Percentiles rank a stretch among this genome's conserved stretches.
Conservation (phyloP, 35 echinoderm and acorn worm species). For the Diadema setosum region DNA sequence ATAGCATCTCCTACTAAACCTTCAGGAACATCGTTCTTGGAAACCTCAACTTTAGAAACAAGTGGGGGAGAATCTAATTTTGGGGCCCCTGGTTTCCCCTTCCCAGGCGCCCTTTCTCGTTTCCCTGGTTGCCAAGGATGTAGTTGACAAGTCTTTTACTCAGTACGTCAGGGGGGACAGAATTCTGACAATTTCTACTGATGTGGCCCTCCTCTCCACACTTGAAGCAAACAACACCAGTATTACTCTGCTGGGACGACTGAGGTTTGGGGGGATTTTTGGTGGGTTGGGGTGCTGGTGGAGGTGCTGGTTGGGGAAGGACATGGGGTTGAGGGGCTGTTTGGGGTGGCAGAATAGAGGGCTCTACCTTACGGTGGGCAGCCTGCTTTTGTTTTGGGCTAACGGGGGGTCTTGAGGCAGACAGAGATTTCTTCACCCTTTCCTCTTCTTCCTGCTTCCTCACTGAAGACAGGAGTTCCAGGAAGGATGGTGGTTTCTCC, state of each 20-base stretch:
- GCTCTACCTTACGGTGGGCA: not conserved
- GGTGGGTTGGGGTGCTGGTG: not conserved
- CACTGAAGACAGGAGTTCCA: not conserved
- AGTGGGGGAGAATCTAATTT: too few relatives aligned
- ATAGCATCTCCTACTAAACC: constrained; percentile 48
- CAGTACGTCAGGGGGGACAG: not conserved
- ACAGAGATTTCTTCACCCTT: not conserved
- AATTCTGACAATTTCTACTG: constrained; percentile 3
- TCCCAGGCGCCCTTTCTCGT: constrained; percentile 18
- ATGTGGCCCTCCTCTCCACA: constrained; percentile 67
- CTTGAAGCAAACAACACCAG: constrained; percentile 35
- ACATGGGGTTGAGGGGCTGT: too few relatives aligned
- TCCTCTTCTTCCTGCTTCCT: constrained; percentile 38
- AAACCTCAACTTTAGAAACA: not conserved
- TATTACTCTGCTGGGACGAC: not conserved
- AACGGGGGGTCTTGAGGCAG: not conserved
- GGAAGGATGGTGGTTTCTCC: constrained; percentile 19
- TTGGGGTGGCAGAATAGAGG: not conserved
- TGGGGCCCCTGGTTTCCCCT: constrained; percentile 31
- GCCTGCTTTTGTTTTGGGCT: not conserved
- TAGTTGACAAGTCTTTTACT: constrained; percentile 45
- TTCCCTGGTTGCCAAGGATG: constrained; percentile 36
- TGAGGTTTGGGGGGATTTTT: too few relatives aligned
- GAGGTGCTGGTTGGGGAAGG: too few relatives aligned
- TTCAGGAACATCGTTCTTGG: constrained; percentile 3